Percentiles rank a stretch among this genome's conserved stretches.
Evolutionary conservation across 2,113 vertebrate genomes (phyloP).

Genomic region (Menidia beryllina): DNA sequence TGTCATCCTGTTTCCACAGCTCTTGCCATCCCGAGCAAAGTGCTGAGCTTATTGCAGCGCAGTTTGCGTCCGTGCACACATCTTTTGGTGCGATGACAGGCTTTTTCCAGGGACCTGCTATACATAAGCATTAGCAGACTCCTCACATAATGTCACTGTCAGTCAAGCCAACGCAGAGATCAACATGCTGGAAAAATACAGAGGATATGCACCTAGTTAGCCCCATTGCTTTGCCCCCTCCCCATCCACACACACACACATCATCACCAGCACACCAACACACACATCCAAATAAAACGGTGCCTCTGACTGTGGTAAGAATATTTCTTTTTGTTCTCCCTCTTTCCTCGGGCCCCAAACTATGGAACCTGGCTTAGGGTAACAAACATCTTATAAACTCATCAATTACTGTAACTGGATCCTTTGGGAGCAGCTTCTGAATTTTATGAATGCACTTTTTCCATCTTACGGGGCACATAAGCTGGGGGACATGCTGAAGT

Average conservation of each 20-base stretch:
- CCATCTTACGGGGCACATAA: constrained; percentile 57
- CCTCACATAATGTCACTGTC: constrained; percentile 61
- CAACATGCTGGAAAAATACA: constrained; percentile 69
- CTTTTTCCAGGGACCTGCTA: constrained; percentile 58
- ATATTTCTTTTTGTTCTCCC: constrained; percentile 56
- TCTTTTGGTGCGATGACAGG: constrained; percentile 80
- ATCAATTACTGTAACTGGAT: constrained; percentile 81
- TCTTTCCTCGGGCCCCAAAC: constrained; percentile 36
- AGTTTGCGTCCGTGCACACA: constrained; percentile 74
- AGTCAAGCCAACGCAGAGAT: constrained; percentile 33
- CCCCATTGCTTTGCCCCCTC: background rate
- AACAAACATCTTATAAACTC: constrained; percentile 79
- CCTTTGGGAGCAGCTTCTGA: constrained; percentile 75
- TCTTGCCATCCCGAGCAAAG: constrained; percentile 74
- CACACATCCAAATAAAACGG: constrained; percentile 15
- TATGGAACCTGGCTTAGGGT: constrained; percentile 67
- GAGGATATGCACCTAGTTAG: constrained; percentile 42
- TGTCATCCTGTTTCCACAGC: constrained; percentile 72
- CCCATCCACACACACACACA: too few relatives aligned
- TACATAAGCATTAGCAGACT: constrained; percentile 66
- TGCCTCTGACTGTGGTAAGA: constrained; percentile 34
- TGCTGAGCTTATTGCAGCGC: constrained; percentile 77
- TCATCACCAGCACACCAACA: background rate
- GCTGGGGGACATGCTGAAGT: constrained; percentile 45
- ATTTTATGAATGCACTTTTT: constrained; percentile 79